Evolutionary conservation across 2,113 vertebrate species (phyloP), one percentile per base, ranked within the genome.

Genomic region (Oostethus manadensis): DNA sequence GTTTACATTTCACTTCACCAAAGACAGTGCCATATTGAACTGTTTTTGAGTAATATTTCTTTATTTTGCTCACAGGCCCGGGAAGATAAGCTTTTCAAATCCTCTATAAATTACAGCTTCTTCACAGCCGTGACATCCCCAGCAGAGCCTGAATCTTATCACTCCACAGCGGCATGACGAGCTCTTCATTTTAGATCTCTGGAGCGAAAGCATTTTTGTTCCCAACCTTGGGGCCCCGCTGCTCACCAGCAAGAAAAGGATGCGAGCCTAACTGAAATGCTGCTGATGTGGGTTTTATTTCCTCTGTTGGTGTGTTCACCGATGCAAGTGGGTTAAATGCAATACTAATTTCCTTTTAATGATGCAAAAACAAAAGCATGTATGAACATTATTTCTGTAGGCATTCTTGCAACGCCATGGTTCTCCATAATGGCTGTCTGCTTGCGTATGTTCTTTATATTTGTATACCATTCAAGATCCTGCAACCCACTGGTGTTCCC

Each of bases 71-170:
- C 65, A 60, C 64, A 71, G 84, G 70, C 73, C 74, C 64, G 58
- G 60, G 51, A 66, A 77, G 83, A 88, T 87, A 88, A 88, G 86
- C 83, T 64, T 65, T 67, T 74, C 82, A 84, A 46, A 60, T 77
- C 79, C 73, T 71, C 70, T 85, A 73, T 86, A 87, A 87, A 88
- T 88, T 85, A 90, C 75, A 86, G 80, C 75, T 73, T 76, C 77
- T 82, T 86, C 79, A 81, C 77, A 70, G 79, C 55, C 66, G 62
- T 60, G 56, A 81, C 74, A 60, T 84, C 74, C 70, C 69, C 78
- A 67, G 58, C 70, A 68, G 72, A 82, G 77, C 62, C 62, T 84
- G 76, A 87, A 85, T 80, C 74, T 85, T 85, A 87, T 84, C 83
- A 21, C 73, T 73, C 61, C 49, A 10, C 70, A 64, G 74, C 54